phyloP scores from a whole-genome alignment of 2,797 vertebrate genomes.

The Threskiornis aethiopicus region DNA sequence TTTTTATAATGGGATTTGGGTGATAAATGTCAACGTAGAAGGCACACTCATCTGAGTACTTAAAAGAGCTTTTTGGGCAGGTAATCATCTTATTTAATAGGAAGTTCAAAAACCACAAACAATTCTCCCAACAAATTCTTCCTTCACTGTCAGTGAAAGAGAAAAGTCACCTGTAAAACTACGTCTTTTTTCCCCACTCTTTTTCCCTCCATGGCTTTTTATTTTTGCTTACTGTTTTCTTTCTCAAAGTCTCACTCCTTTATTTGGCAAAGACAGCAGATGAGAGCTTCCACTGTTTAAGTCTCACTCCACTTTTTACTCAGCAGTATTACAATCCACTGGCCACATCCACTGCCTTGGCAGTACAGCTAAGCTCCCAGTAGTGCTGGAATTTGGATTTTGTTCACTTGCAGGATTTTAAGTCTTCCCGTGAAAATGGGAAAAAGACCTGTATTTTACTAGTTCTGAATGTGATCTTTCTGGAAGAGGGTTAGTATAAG shows the following conservation, averaged over 20 bases:
- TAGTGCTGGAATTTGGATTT: background rate
- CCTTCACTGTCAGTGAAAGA: background rate
- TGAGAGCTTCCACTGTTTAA: background rate
- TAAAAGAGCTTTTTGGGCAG: background rate
- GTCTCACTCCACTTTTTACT: background rate
- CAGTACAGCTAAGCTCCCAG: background rate
- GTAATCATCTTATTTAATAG: background rate
- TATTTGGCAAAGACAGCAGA: background rate
- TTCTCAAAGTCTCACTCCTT: background rate
- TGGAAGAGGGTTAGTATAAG: background rate
- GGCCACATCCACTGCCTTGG: background rate
- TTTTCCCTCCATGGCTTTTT: background rate
- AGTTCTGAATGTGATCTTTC: background rate
- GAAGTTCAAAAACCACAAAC: background rate
- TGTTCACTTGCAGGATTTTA: background rate
- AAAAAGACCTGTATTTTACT: background rate
- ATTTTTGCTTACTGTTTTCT: background rate
- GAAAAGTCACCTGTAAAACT: background rate
- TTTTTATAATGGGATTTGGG: background rate
- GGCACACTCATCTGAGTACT: background rate
- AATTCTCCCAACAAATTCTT: background rate
- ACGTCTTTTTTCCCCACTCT: fast-evolving
- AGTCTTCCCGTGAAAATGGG: background rate
- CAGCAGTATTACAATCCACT: background rate
- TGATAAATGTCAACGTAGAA: background rate